phyloP scores from a whole-genome alignment of 2,888 invertebrate species.

The Sipunculus nudus region DNA sequence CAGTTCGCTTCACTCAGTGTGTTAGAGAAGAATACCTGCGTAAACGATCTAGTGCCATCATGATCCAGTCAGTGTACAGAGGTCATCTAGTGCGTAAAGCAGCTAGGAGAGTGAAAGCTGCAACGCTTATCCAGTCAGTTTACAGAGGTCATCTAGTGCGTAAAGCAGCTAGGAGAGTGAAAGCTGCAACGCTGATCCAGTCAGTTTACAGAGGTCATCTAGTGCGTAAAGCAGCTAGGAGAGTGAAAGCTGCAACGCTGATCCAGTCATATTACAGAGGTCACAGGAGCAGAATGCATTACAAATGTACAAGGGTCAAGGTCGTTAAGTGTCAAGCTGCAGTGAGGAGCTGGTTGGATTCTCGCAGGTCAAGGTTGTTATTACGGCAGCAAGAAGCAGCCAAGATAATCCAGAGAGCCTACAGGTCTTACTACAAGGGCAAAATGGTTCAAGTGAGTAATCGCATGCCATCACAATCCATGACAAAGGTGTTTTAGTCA shows the following conservation, averaged over 20 bases:
- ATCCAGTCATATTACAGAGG: slow-evolving; percentile 27
- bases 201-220: slow-evolving; percentile 12
- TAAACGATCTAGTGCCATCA: neutral
- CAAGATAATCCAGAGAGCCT: neutral
- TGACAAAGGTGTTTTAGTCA: too few relatives aligned
- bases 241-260: slow-evolving; percentile 15
- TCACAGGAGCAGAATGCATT: slow-evolving; percentile 13
- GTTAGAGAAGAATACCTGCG: neutral
- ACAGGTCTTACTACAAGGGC: too few relatives aligned
- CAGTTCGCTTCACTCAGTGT: too few relatives aligned
- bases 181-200: slow-evolving; percentile 11
- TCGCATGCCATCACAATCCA: too few relatives aligned
- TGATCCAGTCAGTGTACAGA: slow-evolving; percentile 53
- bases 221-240: slow-evolving; percentile 7
- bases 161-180: neutral
- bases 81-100: slow-evolving; percentile 41
- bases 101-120: neutral
- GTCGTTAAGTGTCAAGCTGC: too few relatives aligned
- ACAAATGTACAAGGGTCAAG: too few relatives aligned
- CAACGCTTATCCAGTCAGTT: neutral
- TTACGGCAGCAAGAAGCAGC: neutral
- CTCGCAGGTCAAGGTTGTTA: too few relatives aligned
- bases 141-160: neutral
- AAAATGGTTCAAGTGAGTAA: too few relatives aligned
- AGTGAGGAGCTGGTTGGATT: too few relatives aligned